Evolutionary conservation across 1,140 invertebrate genomes (phyloP).

Genomic region (Aphelenchoides avenae): DNA sequence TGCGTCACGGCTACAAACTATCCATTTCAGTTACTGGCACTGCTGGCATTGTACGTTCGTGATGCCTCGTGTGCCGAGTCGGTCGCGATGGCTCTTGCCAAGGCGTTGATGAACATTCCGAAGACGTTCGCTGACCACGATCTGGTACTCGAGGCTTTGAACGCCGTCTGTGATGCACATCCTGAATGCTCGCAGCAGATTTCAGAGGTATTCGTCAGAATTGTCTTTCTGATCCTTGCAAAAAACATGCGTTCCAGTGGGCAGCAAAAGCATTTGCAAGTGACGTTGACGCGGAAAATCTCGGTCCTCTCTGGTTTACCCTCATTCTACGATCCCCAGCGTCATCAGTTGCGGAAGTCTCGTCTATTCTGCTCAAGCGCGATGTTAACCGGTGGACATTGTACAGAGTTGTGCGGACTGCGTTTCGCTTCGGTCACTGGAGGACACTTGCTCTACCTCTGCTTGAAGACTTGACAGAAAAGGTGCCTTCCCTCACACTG

Average conservation of each 20-base stretch:
- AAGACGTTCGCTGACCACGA: too few species aligned
- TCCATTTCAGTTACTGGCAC: too few species aligned
- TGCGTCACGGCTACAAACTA: too few species aligned
- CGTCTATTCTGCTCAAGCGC: not conserved
- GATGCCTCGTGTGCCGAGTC: too few species aligned
- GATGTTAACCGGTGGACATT: constrained; percentile 4
- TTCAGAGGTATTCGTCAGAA: not conserved
- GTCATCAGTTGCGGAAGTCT: not conserved
- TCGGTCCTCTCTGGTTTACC: not conserved
- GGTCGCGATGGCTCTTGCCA: too few species aligned
- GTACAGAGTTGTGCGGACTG: constrained; percentile 7
- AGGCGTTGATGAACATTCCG: too few species aligned
- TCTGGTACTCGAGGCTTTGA: too few species aligned
- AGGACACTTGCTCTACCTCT: constrained; percentile 8
- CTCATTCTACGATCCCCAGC: not conserved
- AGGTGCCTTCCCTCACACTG: not conserved
- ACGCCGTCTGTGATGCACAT: too few species aligned
- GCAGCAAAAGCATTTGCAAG: too few species aligned
- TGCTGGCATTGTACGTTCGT: too few species aligned
- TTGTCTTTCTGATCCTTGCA: constrained; percentile 7
- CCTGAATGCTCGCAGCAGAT: too few species aligned
- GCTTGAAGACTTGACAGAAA: constrained; percentile 4
- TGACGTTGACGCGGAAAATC: constrained; percentile 2
- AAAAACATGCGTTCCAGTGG: not conserved
- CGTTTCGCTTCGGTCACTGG: constrained; percentile 15